Base-by-base conservation (phyloP, 1,140 invertebrate genomes). In the Monomorium pharaonis region DNA sequence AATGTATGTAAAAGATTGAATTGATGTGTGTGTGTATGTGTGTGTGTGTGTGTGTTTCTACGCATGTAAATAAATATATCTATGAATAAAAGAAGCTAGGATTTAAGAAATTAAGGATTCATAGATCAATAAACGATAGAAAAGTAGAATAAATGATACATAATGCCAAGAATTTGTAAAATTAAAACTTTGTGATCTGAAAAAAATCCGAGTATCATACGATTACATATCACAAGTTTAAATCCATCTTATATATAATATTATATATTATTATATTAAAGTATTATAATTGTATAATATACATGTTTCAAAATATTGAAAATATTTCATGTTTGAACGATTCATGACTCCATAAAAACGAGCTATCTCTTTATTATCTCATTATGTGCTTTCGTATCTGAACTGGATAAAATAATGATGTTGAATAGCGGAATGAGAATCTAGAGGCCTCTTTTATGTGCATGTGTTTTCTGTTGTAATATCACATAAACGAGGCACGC, bases 401-500 rank as follows among this genome's bases (percentile, higher is more conserved):
- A 37, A 78, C 16, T 80, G 54, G 33, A 3, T 80, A 70, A 56
- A 16, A 30, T 83, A 83, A 83, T 16, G 65, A 2, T 33, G 4
- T 56, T 56, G 49, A 18, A 14, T 72, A 47, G n/a, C 7, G 12
- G 5, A 18, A 21, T 70, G 51, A 47, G 54, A 58, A 67, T 67
- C n/a, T 80, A 58, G 44, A 72, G 51, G 54, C 65, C 78, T 72
- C 51, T 58, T 70, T 47, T 81, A 72, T 44, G 65, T 56, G 62
- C 3, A 44, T 44, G 51, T 24, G 51, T 81, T 81, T 70, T 72
- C 37, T 58, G 60, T 81, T 44, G 18, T 70, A 56, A 56, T 44
- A 81, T 58, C 42, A 7, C 51, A 56, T 70, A 81, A 81, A 81
- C 21, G 63, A 70, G 24, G 78, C 51, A 27, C 10, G 24, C 24